phyloP scores from a whole-genome alignment of 2,113 vertebrate genomes.

The Sminthopsis crassicaudata region DNA sequence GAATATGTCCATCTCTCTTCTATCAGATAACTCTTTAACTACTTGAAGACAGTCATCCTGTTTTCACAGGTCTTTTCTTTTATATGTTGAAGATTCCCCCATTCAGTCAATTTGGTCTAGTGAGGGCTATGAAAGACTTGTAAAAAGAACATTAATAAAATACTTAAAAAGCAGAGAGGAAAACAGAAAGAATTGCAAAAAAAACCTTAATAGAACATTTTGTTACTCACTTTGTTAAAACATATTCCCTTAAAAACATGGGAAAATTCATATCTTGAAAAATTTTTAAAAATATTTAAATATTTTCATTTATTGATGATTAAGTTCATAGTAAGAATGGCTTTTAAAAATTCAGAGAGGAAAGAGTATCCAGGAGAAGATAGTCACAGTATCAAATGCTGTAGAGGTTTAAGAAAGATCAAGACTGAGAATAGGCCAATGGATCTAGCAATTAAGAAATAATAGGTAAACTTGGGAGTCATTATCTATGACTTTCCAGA shows the following conservation, averaged over 20 bases:
- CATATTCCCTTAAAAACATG: not conserved
- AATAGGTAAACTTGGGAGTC: not conserved
- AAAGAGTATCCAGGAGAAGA: not conserved
- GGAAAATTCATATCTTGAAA: not conserved
- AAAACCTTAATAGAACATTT: not conserved
- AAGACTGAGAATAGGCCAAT: not conserved
- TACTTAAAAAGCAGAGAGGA: not conserved
- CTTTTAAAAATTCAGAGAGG: not conserved
- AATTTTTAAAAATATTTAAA: not conserved
- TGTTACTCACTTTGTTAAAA: not conserved
- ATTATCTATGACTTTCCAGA: not conserved
- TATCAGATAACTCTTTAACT: not conserved
- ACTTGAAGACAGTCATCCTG: not conserved
- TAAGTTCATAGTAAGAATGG: not conserved
- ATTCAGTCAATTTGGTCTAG: not conserved
- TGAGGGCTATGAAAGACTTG: not conserved
- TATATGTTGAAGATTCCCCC: not conserved
- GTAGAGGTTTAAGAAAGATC: not conserved
- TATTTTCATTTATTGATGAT: not conserved
- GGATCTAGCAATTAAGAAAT: not conserved
- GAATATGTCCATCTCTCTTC: not conserved
- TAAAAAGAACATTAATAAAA: not conserved
- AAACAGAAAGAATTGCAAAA: not conserved
- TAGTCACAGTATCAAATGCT: not conserved
- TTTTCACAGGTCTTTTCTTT: not conserved